phyloP scores from a whole-genome alignment of 2,888 invertebrate species.

The Xanthia icteritia region DNA sequence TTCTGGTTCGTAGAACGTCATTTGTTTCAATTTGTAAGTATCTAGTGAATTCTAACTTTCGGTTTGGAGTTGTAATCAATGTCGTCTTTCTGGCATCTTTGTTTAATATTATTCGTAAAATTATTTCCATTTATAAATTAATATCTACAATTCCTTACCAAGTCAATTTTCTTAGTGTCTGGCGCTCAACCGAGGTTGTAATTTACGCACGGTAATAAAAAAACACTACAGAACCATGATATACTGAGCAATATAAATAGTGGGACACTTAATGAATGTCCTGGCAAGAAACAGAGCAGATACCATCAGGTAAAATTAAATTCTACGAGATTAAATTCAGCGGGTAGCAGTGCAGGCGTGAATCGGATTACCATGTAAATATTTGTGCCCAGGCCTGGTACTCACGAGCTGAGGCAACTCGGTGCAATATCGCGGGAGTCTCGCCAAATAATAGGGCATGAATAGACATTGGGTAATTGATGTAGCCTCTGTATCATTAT shows the following conservation, averaged over 20 bases:
- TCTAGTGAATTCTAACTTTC: conserved; percentile 19
- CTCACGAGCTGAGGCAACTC: conserved; percentile 56
- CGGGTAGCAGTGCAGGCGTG: conserved; percentile 43
- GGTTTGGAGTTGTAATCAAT: conserved; percentile 7
- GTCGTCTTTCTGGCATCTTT: conserved; percentile 15
- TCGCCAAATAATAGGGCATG: conserved; percentile 60
- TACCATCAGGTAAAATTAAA: conserved; percentile 55
- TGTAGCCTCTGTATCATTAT: conserved; percentile 63
- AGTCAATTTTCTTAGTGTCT: background rate
- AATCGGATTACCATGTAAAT: conserved; percentile 64
- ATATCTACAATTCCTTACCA: background rate
- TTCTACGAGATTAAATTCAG: conserved; percentile 45
- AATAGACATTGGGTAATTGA: conserved; percentile 64
- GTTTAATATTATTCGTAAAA: conserved; percentile 7
- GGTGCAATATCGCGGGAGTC: conserved; percentile 61
- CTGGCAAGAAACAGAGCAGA: conserved; percentile 46
- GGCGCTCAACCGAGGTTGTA: background rate
- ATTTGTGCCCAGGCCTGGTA: conserved; percentile 54
- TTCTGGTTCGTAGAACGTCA: conserved; percentile 37
- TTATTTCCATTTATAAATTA: conserved; percentile 6
- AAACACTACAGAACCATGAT: conserved; percentile 3
- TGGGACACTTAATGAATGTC: conserved; percentile 39
- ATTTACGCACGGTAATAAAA: conserved; percentile 22
- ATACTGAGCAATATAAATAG: conserved; percentile 11
- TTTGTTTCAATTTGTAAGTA: conserved; percentile 49